Percentiles rank a stretch among this genome's conserved stretches.
Evolutionary conservation across 2,888 invertebrate genomes (phyloP).

Genomic region (Tuberolachnus salignus): DNA sequence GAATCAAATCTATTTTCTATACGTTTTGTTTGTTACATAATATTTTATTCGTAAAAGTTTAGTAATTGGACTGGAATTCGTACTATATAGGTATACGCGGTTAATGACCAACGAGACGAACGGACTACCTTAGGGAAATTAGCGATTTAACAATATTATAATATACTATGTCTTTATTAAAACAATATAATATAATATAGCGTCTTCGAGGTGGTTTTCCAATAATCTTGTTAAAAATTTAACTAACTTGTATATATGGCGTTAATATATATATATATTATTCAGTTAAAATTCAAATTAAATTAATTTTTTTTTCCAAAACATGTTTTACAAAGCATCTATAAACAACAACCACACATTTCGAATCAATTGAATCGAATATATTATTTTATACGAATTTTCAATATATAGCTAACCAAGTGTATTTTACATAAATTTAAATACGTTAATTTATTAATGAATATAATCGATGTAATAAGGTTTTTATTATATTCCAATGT

Average conservation of each 20-base stretch:
- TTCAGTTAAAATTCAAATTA: conserved; percentile 6
- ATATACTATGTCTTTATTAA: not conserved
- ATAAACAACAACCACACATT: conserved; percentile 1
- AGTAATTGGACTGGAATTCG: not conserved
- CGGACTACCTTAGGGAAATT: conserved; percentile 7
- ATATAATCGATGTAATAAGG: not conserved
- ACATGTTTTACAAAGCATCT: conserved; percentile 1
- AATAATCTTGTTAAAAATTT: conserved; percentile 6
- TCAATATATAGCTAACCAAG: not conserved
- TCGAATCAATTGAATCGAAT: conserved; percentile 4
- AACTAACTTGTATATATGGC: not conserved
- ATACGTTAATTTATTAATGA: conserved; percentile 13
- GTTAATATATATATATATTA: too few species aligned
- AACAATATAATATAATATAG: not conserved
- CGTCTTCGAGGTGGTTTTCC: not conserved
- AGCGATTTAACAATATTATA: too few species aligned
- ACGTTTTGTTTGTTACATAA: too few species aligned
- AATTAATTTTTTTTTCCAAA: conserved; percentile 15
- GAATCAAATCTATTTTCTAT: too few species aligned
- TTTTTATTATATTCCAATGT: not conserved
- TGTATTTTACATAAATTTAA: conserved; percentile 36
- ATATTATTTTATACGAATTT: not conserved
- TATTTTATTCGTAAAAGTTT: not conserved
- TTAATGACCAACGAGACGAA: conserved; percentile 49
- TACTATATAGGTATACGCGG: not conserved